These are phyloP conservation scores for Scaptodrosophila lebanonensis DNA, from an alignment of 1,140 invertebrate genomes.

Conservation along the genomic window DNA sequence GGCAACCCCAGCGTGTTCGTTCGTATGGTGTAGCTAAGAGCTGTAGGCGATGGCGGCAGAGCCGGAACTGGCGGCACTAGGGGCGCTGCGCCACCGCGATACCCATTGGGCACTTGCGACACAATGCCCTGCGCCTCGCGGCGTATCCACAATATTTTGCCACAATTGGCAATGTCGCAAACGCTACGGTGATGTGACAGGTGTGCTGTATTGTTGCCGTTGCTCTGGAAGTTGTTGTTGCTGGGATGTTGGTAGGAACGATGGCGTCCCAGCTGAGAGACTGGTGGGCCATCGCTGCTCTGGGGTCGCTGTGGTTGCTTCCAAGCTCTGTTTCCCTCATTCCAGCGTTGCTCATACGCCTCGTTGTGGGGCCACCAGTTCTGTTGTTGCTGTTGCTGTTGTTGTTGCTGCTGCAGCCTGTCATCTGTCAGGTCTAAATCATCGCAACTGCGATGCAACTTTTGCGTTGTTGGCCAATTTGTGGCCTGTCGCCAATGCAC, in stretches of 20 bases:
- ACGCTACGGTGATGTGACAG: slow-evolving; percentile 32
- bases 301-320: slow-evolving; percentile 26
- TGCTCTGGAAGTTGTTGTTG: not conserved
- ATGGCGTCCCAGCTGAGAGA: slow-evolving; percentile 4
- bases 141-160: slow-evolving; percentile 68
- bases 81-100: slow-evolving; percentile 18
- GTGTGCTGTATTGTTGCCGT: slow-evolving; percentile 12
- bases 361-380: slow-evolving; percentile 36
- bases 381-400: slow-evolving; percentile 2
- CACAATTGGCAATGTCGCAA: slow-evolving; percentile 70
- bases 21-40: slow-evolving; percentile 16
- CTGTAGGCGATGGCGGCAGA: not conserved
- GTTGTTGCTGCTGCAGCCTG: slow-evolving; percentile 11
- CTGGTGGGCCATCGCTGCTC: slow-evolving; percentile 33
- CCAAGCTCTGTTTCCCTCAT: not conserved
- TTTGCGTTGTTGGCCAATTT: slow-evolving; percentile 15
- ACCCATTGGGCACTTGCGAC: no score
- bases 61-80: slow-evolving; percentile 36
- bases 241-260: slow-evolving; percentile 9
- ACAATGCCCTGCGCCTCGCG: slow-evolving; percentile 12
- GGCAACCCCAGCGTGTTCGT: slow-evolving; percentile 60
- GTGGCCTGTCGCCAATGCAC: slow-evolving; percentile 49
- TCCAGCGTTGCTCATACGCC: not conserved
- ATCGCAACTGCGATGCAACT: slow-evolving; percentile 57
- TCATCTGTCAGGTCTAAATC: slow-evolving; percentile 40